Evolutionary conservation across 2,888 invertebrate species (phyloP), one percentile per base, ranked within the genome.

Genomic region (Leptarthrus brevirostris): DNA sequence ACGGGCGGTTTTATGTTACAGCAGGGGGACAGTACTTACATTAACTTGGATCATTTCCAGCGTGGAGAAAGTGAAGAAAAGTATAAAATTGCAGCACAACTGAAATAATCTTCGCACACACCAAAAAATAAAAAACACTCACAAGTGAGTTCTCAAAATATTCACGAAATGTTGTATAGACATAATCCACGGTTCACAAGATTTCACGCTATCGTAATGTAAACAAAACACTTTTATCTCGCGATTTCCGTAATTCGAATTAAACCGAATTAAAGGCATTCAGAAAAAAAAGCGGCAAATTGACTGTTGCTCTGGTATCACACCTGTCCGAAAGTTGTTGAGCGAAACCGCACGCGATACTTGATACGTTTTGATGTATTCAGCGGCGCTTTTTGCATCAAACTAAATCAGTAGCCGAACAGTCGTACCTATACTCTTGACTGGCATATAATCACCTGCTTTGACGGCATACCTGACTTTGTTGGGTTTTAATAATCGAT

Each of bases 401-500:
- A 64, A 64, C 64, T 64, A 44, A 64, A 40, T 12, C 26, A 44
- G 26, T 18, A 26, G 40, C 24, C 47, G 14, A 16, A 64, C 36
- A 24, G 47, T 64, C 18, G 47, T n/a, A 24, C n/a, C n/a, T n/a
- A n/a, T n/a, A n/a, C 47, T 47, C 14, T 22, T 3, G 2, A n/a
- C 24, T 47, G 44, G 24, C 22, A 44, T 44, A 44, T 64, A 44
- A 64, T 44, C 22, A 64, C 12, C 64, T 22, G 26, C 44, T 61
- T 16, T 40, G 22, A 36, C 64, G 64, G 64, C 14, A 47, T 40
- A 47, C 24, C 24, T 64, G 24, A 3, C n/a, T 40, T 64, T 58
- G 14, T 64, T 36, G 20, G 64, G 64, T 64, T 64, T 64, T 64
- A 64, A 64, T 64, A 64, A 64, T 64, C 64, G 14, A 64, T 64